Percentiles rank a stretch among this genome's conserved stretches.
These are phyloP conservation scores for Pteruthius melanotis DNA, from an alignment of 2,113 vertebrate species.

Conservation along the genomic window DNA sequence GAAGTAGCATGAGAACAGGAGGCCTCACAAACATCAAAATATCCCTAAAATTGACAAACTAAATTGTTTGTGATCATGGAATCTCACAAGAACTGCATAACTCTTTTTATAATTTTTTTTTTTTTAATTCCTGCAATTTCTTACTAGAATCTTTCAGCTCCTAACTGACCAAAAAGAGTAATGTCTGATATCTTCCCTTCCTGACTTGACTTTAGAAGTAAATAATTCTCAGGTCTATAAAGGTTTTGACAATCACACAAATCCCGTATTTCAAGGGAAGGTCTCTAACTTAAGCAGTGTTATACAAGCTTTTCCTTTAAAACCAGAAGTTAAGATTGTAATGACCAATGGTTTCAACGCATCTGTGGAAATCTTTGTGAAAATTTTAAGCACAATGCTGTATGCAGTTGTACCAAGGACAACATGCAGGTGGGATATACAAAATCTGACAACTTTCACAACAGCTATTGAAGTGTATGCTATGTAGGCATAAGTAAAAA, in stretches of 20 bases:
- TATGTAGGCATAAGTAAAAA: neutral
- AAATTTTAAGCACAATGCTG: neutral
- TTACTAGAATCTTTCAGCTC: neutral
- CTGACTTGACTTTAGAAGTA: neutral
- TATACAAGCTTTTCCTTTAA: neutral
- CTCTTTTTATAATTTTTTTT: neutral
- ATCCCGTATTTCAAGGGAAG: neutral
- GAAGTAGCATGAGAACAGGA: neutral
- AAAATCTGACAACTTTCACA: neutral
- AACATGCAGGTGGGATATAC: neutral
- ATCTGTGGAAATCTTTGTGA: neutral
- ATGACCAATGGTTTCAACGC: neutral
- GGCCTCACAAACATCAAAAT: neutral
- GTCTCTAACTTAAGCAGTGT: neutral
- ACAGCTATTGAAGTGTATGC: rapidly evolving
- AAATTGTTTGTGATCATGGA: neutral
- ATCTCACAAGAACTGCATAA: neutral
- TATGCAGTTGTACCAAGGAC: neutral
- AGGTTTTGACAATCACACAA: neutral
- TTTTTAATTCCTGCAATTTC: neutral
- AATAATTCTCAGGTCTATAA: neutral
- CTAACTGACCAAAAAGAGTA: neutral
- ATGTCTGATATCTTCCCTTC: neutral
- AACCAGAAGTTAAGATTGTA: neutral
- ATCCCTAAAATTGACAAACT: neutral